Evolutionary conservation across 2,888 invertebrate genomes (phyloP), one percentile per base, ranked within the genome.

Genomic region (Mythimna albipuncta): DNA sequence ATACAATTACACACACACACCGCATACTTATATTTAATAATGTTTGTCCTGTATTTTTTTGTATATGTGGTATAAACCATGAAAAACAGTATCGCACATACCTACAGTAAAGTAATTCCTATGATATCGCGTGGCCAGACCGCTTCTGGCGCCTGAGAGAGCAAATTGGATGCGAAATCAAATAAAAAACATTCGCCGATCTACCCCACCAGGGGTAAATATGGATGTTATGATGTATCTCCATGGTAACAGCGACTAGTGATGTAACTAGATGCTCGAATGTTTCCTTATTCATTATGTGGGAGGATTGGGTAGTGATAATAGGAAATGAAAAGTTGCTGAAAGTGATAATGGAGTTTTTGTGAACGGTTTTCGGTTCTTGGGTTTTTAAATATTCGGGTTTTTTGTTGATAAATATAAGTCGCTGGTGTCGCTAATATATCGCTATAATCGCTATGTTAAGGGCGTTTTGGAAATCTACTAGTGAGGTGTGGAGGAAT

Each of bases 131-230:
- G 87, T 79, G 87, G 88, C 83, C 82, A 87, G 87, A 90, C 88
- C 94, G 93, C 93, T 92, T 92, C 93, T 93, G 94, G 93, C 92
- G 87, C 83, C 84, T 87, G 90, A 83, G 82, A 84, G 86, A 77
- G 89, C 89, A 94, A 94, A 95, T 95, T 95, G 94, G 92, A 94
- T 92, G 92, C 90, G 92, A 94, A 95, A 95, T 95, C 93, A 92
- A 95, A 95, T 95, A 94, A 95, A 95, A 85, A 95, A 94, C 91
- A 91, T 92, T 92, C 85, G 85, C 88, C 88, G 90, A 90, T 90
- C 89, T 88, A 89, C 72, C 78, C 85, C 83, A 89, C 85, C 84
- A 86, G 82, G 82, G 85, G 83, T 87, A 87, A 44, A 89, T 88
- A 81, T 79, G 85, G 72, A 82, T 84, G 84, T 86, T 85, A 87